Conservation (phyloP, 2,797 vertebrate species). For the Stomatorhinus walkeri region DNA sequence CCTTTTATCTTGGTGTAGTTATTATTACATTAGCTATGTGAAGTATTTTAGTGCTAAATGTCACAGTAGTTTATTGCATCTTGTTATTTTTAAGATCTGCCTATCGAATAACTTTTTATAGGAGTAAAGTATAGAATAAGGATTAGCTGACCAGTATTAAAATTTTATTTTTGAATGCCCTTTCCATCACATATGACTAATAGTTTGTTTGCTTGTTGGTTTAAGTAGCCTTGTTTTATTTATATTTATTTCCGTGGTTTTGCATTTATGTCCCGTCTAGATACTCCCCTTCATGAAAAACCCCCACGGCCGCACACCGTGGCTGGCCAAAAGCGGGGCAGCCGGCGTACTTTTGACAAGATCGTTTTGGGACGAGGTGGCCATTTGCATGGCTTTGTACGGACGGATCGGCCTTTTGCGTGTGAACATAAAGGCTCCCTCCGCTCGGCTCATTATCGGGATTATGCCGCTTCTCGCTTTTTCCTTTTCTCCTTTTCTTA, state of each 20-base stretch:
- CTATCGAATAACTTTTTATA: conserved; percentile 9
- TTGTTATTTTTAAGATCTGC: conserved; percentile 22
- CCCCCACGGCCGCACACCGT: background rate
- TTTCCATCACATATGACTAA: background rate
- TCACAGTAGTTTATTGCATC: conserved; percentile 23
- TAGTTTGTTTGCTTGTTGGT: background rate
- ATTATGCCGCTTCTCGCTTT: conserved; percentile 59
- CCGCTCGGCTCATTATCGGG: conserved; percentile 72
- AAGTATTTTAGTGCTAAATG: conserved; percentile 2
- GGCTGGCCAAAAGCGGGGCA: background rate
- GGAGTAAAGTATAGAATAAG: background rate
- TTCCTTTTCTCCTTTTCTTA: conserved; percentile 28
- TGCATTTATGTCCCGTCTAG: conserved; percentile 3
- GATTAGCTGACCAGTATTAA: background rate
- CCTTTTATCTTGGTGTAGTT: background rate
- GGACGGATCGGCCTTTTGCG: conserved; percentile 69
- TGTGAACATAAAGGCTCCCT: conserved; percentile 65
- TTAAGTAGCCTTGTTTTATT: background rate
- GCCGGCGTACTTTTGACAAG: conserved; percentile 33
- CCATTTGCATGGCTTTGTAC: conserved; percentile 59
- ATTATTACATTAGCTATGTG: background rate
- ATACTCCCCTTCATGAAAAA: background rate
- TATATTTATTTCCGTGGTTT: conserved; percentile 2
- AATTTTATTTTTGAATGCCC: background rate
- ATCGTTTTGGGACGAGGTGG: conserved; percentile 56